Percentiles rank a stretch among this genome's conserved stretches.
phyloP scores from a whole-genome alignment of 2,797 vertebrate genomes.

The Botia kubotai region DNA sequence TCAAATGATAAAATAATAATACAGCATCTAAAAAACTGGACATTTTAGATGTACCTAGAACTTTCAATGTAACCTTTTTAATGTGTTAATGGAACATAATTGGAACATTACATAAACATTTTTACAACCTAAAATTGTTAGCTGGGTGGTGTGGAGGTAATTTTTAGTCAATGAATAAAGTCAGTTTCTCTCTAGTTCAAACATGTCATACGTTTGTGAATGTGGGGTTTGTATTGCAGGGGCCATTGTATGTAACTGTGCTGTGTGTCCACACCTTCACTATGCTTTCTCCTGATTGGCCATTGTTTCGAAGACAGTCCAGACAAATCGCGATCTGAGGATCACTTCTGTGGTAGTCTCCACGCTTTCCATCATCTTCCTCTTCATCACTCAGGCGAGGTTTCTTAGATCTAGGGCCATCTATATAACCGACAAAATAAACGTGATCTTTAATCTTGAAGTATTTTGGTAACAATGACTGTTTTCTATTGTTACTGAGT shows the following conservation, averaged over 20 bases:
- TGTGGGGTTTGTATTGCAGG: too few species aligned
- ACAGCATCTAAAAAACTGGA: too few species aligned
- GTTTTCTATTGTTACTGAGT: not conserved
- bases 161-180: too few species aligned
- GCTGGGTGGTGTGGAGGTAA: too few species aligned
- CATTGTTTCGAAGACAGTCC: slow-evolving; percentile 93
- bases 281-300: slow-evolving; percentile 88
- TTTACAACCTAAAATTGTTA: too few species aligned
- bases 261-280: slow-evolving; percentile 84
- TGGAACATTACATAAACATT: too few species aligned
- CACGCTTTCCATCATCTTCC: slow-evolving; percentile 83
- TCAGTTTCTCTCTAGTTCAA: too few species aligned
- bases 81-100: too few species aligned
- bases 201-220: not conserved
- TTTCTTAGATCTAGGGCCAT: slow-evolving; percentile 79
- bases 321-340: slow-evolving; percentile 97
- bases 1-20: too few species aligned
- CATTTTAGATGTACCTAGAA: too few species aligned
- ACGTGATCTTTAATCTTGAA: not conserved
- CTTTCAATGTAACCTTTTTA: too few species aligned
- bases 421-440: slow-evolving; percentile 51
- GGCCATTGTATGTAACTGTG: not conserved
- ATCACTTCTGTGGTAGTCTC: slow-evolving; percentile 95
- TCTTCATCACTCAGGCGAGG: slow-evolving; percentile 76
- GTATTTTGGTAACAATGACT: not conserved